A percentile compares a stretch with the other conserved stretches of the same genome.
Evolutionary conservation across 2,797 vertebrate genomes (phyloP).

Genomic region (Neoniphon sammara): DNA sequence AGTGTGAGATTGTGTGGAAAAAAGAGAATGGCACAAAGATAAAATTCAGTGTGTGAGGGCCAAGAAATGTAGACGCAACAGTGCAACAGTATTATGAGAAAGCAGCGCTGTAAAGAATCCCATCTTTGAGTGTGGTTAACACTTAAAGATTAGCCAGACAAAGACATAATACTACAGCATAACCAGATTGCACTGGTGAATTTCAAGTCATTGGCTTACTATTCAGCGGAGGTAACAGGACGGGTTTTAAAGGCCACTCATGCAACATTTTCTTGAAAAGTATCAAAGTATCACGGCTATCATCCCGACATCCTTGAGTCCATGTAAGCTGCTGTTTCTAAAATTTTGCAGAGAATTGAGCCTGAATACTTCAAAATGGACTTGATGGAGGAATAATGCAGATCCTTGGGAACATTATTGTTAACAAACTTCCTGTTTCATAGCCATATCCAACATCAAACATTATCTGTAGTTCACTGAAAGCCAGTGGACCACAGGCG

Average conservation of each 20-base stretch:
- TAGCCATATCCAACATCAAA: background rate
- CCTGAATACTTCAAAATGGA: background rate
- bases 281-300: background rate
- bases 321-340: background rate
- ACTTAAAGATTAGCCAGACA: background rate
- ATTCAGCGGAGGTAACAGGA: background rate
- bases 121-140: slow-evolving; percentile 18
- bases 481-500: slow-evolving; percentile 43
- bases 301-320: background rate
- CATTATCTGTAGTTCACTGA: slow-evolving; percentile 19
- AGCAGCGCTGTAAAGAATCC: slow-evolving; percentile 42
- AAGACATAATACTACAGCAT: slow-evolving; percentile 38
- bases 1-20: slow-evolving; percentile 13
- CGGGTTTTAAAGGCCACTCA: slow-evolving; percentile 2
- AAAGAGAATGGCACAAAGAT: slow-evolving; percentile 10
- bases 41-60: slow-evolving; percentile 7
- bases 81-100: slow-evolving; percentile 51
- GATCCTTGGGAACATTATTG: background rate
- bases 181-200: background rate
- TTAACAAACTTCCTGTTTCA: background rate
- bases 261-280: background rate
- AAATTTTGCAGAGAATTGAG: background rate
- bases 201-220: background rate
- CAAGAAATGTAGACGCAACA: slow-evolving; percentile 48
- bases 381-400: background rate